Evolutionary conservation across 2,797 vertebrate genomes (phyloP).

Genomic region (Numenius phaeopus): DNA sequence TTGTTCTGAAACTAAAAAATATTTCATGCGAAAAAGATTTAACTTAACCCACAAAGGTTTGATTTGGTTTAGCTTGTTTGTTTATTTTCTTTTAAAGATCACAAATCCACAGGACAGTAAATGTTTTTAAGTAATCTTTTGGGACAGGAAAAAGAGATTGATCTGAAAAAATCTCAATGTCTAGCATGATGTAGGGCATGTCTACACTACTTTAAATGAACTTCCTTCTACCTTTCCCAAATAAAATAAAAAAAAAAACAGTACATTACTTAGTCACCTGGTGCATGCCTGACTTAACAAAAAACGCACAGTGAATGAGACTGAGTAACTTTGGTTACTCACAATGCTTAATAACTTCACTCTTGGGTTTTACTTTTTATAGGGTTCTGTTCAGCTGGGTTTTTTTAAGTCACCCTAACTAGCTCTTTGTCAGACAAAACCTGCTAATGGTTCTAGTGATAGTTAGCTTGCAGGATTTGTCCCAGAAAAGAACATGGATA

Average conservation of each 20-base stretch:
- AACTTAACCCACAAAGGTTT: neutral
- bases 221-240: fast-evolving
- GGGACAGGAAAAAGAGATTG: neutral
- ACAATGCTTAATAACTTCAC: neutral
- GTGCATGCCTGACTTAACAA: neutral
- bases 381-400: neutral
- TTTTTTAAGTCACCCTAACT: neutral
- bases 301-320: neutral
- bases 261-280: neutral
- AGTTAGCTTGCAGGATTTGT: neutral
- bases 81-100: neutral
- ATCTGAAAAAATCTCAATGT: neutral
- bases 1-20: neutral
- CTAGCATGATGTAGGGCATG: neutral
- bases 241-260: neutral
- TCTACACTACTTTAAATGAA: neutral
- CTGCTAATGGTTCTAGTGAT: neutral
- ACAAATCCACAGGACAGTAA: neutral
- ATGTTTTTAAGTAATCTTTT: neutral
- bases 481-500: neutral
- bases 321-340: neutral
- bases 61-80: neutral
- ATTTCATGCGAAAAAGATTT: neutral
- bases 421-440: neutral
- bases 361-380: neutral